Base-by-base conservation (phyloP, 23 tunicate genomes). In the Ciona savignyi region DNA sequence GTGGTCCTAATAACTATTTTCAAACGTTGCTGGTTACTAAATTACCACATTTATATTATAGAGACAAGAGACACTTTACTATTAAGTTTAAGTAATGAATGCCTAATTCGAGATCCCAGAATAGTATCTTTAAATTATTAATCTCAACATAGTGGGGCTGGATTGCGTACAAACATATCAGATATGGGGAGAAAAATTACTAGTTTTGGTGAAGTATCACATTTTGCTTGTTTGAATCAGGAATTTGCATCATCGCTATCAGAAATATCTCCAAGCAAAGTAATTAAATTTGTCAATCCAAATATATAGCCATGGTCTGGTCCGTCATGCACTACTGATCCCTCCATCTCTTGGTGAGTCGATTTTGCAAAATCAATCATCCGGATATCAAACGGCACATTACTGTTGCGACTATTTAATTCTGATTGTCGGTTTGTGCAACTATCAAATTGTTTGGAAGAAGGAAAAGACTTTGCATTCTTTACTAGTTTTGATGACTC, bases 311-410 rank as follows among this genome's bases (percentile, higher is more conserved):
- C 99, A 24, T 87, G 83, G 83, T 94, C 99, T 15, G 99, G 99
- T 0, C 99, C 99, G 2, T 83, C 81, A 80, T 94, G 95, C 23
- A 86, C 75, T 27, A 79, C 69, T 2, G 79, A 30, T 2, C 72
- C 74, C 72, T 80, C 91, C 83, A 91, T 84, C 32, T 80, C 68
- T 25, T 63, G 76, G 60, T 91, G 84, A 11, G 97, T 91, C 66
- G 91, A 84, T 64, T 94, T 94, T 26, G 99, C 99, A 67, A 94
- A 94, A 35, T 94, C 99, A 42, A 94, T 80, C 99, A 94, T 94
- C 4, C 90, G 79, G 29, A 87, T 75, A 69, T 82, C 95, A 28
- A 89, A 81, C 30, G 51, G 75, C 2, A 70, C 75, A 1, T 15
- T 15, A 42, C 11, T 15, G 56, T 15, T 15, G n/a, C n/a, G n/a